Conservation (phyloP, 2,888 invertebrate species). For the Coleophora flavipennella region DNA sequence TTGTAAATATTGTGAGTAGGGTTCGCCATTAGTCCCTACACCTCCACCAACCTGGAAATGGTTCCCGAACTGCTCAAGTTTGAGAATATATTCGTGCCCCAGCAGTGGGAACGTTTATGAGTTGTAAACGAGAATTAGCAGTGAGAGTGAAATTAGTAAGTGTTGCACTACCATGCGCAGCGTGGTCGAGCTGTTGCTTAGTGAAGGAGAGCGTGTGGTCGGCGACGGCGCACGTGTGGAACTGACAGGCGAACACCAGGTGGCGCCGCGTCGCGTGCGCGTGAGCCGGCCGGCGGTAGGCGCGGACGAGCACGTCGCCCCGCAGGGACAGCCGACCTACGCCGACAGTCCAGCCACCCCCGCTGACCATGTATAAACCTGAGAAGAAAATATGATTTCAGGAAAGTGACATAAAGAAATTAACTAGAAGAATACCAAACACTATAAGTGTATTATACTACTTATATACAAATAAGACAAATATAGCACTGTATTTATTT, state of each 20-base stretch:
- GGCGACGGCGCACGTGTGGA: slow-evolving; percentile 94
- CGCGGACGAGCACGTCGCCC: slow-evolving; percentile 93
- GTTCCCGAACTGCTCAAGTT: too few relatives aligned
- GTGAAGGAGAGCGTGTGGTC: slow-evolving; percentile 89
- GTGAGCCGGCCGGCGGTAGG: slow-evolving; percentile 80
- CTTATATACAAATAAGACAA: too few relatives aligned
- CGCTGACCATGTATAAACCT: slow-evolving; percentile 81
- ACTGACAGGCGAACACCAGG: slow-evolving; percentile 90
- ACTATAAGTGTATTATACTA: too few relatives aligned
- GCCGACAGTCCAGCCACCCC: slow-evolving; percentile 76
- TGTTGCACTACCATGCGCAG: slow-evolving; percentile 77
- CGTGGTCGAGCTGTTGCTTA: slow-evolving; percentile 89
- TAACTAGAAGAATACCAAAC: too few relatives aligned
- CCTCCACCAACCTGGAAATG: too few relatives aligned
- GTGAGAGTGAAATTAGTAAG: too few relatives aligned
- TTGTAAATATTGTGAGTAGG: too few relatives aligned
- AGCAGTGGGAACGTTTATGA: too few relatives aligned
- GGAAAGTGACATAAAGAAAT: too few relatives aligned
- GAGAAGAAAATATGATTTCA: slow-evolving; percentile 4
- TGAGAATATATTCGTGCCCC: too few relatives aligned
- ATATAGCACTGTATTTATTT: too few relatives aligned
- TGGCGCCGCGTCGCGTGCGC: slow-evolving; percentile 66
- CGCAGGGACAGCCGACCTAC: slow-evolving; percentile 79
- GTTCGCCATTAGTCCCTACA: too few relatives aligned
- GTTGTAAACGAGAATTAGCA: background rate